phyloP scores from a whole-genome alignment of 2,113 vertebrate genomes.

The Cyprichromis sp. region DNA sequence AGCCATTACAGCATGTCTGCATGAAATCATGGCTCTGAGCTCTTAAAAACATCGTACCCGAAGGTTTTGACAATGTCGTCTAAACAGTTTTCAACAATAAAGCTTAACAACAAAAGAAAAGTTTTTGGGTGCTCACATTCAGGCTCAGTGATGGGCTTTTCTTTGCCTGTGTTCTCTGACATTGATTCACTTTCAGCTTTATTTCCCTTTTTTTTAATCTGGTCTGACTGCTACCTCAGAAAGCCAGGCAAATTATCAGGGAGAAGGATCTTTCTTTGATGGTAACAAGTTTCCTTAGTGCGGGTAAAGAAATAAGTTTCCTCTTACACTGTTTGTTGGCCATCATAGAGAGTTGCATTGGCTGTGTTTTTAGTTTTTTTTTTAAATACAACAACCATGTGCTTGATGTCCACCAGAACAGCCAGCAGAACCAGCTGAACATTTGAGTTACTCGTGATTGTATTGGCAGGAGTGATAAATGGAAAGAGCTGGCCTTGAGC shows the following conservation, averaged over 20 bases:
- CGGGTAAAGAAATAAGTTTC: not conserved
- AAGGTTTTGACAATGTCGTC: not conserved
- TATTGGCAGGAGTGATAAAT: not conserved
- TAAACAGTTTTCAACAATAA: not conserved
- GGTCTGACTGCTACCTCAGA: not conserved
- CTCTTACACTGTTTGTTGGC: constrained; percentile 1
- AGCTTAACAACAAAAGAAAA: not conserved
- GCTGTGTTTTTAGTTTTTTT: not conserved
- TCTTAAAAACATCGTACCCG: not conserved
- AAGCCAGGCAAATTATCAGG: not conserved
- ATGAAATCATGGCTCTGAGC: not conserved
- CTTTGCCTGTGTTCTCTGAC: not conserved
- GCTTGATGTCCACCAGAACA: not conserved
- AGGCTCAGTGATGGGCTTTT: not conserved
- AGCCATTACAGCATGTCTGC: not conserved
- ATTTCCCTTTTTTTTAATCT: not conserved
- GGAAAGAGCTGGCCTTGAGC: not conserved
- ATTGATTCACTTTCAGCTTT: not conserved
- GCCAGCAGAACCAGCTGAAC: not conserved
- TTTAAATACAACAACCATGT: not conserved
- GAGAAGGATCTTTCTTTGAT: not conserved
- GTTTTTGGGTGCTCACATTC: not conserved
- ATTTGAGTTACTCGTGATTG: not conserved
- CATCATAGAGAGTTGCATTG: not conserved
- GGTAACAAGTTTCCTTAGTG: not conserved